These are phyloP conservation scores for Ascaphus truei DNA, from an alignment of 2,113 vertebrate genomes.

Conservation along the genomic window DNA sequence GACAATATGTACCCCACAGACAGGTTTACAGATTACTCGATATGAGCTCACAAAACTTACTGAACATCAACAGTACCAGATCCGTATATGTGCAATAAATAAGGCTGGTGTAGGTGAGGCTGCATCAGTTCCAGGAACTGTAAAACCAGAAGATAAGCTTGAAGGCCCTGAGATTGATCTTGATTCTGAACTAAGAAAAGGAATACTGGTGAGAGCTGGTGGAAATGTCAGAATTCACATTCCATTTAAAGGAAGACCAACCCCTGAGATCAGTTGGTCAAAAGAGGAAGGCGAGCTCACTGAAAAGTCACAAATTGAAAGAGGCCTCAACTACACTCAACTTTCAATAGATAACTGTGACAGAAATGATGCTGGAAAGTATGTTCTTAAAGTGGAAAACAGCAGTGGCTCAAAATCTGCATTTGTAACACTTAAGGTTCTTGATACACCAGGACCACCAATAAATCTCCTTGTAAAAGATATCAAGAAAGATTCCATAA, in stretches of 20 bases:
- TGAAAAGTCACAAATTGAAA: slow-evolving; percentile 86
- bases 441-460: slow-evolving; percentile 91
- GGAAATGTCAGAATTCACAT: slow-evolving; percentile 84
- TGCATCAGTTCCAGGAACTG: slow-evolving; percentile 73
- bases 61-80: slow-evolving; percentile 94
- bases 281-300: slow-evolving; percentile 88
- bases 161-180: slow-evolving; percentile 90
- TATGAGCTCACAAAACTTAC: slow-evolving; percentile 86
- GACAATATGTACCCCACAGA: slow-evolving; percentile 83
- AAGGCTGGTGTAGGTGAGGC: slow-evolving; percentile 90
- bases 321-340: slow-evolving; percentile 78
- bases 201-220: slow-evolving; percentile 86
- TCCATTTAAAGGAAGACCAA: slow-evolving; percentile 90
- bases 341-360: slow-evolving; percentile 92
- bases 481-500: slow-evolving; percentile 82
- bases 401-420: slow-evolving; percentile 89
- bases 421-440: slow-evolving; percentile 91
- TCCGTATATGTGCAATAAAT: slow-evolving; percentile 89
- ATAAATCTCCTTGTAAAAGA: slow-evolving; percentile 84
- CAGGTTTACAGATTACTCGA: slow-evolving; percentile 75
- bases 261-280: slow-evolving; percentile 87
- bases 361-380: slow-evolving; percentile 93
- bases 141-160: slow-evolving; percentile 92
- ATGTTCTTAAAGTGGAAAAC: slow-evolving; percentile 85
- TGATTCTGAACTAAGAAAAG: slow-evolving; percentile 90